Evolutionary conservation across 2,888 invertebrate species (phyloP).

Genomic region (Eilema griseolum): DNA sequence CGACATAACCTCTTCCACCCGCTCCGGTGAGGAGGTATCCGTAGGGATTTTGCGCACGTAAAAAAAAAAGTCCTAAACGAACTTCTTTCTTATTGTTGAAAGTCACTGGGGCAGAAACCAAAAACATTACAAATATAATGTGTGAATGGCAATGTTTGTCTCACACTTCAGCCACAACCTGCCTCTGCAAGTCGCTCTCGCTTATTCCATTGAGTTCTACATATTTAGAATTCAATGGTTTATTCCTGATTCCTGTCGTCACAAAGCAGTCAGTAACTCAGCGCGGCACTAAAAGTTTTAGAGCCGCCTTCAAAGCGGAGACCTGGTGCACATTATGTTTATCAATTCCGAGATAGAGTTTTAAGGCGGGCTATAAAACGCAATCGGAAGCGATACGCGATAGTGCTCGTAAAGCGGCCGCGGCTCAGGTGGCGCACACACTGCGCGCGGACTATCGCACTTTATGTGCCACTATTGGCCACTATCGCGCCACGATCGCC

Average conservation of each 20-base stretch:
- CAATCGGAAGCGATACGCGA: conserved; percentile 26
- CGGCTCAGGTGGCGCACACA: background rate
- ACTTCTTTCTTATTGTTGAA: background rate
- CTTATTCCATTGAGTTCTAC: no score
- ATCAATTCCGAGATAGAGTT: conserved; percentile 25
- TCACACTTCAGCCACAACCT: background rate
- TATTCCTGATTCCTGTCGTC: no score
- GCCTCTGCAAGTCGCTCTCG: background rate
- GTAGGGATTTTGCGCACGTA: no score
- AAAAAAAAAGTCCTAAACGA: background rate
- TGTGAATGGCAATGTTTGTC: background rate
- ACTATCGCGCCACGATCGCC: conserved; percentile 21
- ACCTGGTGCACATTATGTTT: conserved; percentile 14
- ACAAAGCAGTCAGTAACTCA: background rate
- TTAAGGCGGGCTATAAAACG: conserved; percentile 26
- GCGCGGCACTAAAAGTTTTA: conserved; percentile 3
- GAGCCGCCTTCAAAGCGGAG: background rate
- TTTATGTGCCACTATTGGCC: conserved; percentile 3
- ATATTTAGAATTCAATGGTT: no score
- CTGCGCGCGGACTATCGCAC: background rate
- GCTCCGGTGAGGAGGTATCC: no score
- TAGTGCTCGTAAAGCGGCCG: conserved; percentile 27
- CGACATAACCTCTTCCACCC: no score
- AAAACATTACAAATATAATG: background rate
- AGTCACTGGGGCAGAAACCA: background rate